Conservation (phyloP, 2,888 invertebrate species). For the Homarus gammarus region DNA sequence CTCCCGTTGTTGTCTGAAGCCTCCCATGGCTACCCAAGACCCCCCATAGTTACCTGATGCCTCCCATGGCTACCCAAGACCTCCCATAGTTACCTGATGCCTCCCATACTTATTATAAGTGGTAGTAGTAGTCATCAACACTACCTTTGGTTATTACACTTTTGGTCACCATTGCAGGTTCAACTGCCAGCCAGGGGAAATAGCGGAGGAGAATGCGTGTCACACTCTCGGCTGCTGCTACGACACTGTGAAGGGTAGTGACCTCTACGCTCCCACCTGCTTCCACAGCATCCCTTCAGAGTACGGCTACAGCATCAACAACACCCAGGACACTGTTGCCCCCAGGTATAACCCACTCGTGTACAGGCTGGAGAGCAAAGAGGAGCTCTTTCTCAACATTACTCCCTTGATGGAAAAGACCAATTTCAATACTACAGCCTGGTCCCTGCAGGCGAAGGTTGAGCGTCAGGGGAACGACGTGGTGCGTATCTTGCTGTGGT, state of each 20-base stretch:
- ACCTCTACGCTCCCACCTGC: conserved; percentile 49
- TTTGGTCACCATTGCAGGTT: conserved; percentile 20
- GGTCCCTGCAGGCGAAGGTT: conserved; percentile 31
- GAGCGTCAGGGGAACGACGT: conserved; percentile 47
- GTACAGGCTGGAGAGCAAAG: conserved; percentile 27
- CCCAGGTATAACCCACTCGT: neutral
- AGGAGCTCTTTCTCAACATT: conserved; percentile 28
- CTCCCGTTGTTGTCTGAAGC: too few relatives aligned
- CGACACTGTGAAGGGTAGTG: neutral
- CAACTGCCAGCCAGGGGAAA: conserved; percentile 21
- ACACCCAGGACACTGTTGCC: neutral
- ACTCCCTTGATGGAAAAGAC: neutral
- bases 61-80: neutral
- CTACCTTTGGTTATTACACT: neutral
- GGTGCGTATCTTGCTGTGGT: conserved; percentile 26
- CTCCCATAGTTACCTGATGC: neutral
- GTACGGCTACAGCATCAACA: conserved; percentile 49
- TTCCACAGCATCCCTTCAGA: conserved; percentile 68
- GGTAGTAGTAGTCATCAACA: neutral
- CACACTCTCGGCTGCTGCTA: conserved; percentile 33
- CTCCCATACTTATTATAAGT: too few relatives aligned
- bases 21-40: neutral
- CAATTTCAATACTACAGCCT: conserved; percentile 8
- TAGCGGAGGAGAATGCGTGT: neutral
- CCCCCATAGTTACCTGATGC: neutral